These are phyloP conservation scores for Oreochromis grahami DNA, from an alignment of 2,797 vertebrate genomes.

Conservation along the genomic window DNA sequence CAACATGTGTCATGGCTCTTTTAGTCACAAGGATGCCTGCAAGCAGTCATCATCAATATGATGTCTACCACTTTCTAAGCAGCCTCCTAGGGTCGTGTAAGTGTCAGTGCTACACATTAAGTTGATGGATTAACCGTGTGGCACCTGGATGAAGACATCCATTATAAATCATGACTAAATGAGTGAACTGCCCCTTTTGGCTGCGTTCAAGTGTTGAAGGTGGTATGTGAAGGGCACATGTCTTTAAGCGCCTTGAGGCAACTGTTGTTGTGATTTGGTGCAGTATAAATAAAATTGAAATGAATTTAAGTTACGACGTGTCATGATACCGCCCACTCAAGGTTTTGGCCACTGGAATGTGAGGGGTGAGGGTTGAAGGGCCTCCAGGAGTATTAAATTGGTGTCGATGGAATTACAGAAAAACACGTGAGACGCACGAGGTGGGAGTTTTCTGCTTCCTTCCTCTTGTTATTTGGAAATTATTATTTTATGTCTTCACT, in stretches of 20 bases:
- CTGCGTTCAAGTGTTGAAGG: not conserved
- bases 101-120: constrained; percentile 8
- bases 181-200: not conserved
- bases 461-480: not conserved
- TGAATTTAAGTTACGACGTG: too few relatives aligned
- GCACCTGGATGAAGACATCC: constrained; percentile 1
- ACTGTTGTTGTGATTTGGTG: not conserved
- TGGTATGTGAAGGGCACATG: constrained; percentile 7
- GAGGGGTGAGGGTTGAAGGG: not conserved
- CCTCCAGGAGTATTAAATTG: not conserved
- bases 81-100: not conserved
- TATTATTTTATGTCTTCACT: not conserved
- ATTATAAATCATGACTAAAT: not conserved
- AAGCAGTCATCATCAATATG: not conserved
- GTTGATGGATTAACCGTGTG: constrained; percentile 18
- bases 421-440: not conserved
- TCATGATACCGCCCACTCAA: too few relatives aligned
- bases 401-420: not conserved
- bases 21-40: not conserved
- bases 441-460: not conserved
- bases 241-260: not conserved
- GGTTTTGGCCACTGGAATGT: not conserved
- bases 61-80: not conserved
- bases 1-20: not conserved
- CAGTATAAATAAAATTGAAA: not conserved